Base-by-base conservation (phyloP, 2,797 vertebrate species). In the Eurystomus glaucurus region DNA sequence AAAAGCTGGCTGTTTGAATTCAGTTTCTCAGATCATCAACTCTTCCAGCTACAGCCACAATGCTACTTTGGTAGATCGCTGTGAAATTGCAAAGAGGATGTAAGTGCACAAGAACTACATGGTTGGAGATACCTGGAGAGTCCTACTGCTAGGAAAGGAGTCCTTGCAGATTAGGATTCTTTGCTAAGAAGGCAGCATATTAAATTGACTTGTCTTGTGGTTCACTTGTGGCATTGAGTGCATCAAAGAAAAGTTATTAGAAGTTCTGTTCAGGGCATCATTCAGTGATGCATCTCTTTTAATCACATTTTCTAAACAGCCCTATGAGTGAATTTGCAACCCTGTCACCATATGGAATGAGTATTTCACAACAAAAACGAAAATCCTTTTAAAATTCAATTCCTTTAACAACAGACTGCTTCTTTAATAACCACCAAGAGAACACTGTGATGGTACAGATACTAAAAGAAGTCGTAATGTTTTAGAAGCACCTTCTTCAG, bases 391-490 rank as follows among this genome's bases (percentile, higher is more conserved):
- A 66, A 89, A 94, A 90, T 80, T 41, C 3, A 43, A 61, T 48
- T 79, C 60, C 33, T 93, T 87, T 79, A 91, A 79, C 22, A 93
- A 75, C 16, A 61, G 17, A 35, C 23, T 76, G 16, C 35, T 92
- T 37, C 65, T 68, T 65, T 62, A 82, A 54, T 51, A 82, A 37
- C 8, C 31, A 82, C 18, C 50, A 37, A 28, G 55, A 93, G 28
- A 66, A 23, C 8, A 79, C 0, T 66, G 19, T 43, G 31, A 76
- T 29, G 92, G 48, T 43, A 54, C 16, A 48, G 29, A 25, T 22
- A 83, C 11, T 48, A 64, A 66, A 74, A 70, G 23, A 46, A 70
- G n/a, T 46, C 31, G 14, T 48, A 55, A 74, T 21, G n/a, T 37
- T 83, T 83, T 48, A 72, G 31, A 29, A 95, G 41, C 23, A 43